phyloP scores from a whole-genome alignment of 2,888 invertebrate species.

The Chrysomela aeneicollis region DNA sequence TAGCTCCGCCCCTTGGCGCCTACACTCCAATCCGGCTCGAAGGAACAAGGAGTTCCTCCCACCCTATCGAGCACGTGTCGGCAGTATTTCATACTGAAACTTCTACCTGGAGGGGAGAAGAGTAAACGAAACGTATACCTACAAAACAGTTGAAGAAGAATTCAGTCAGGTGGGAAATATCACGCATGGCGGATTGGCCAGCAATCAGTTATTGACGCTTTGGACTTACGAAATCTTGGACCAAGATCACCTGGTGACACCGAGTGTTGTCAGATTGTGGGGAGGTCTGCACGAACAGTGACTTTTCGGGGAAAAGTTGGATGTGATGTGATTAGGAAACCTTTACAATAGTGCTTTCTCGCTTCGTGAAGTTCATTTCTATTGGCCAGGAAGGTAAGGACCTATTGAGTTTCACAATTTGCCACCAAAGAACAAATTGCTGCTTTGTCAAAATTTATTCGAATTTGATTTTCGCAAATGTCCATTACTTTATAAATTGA shows the following conservation, averaged over 20 bases:
- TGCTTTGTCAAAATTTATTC: too few relatives aligned
- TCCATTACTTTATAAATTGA: too few relatives aligned
- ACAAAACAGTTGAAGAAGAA: slow-evolving; percentile 47
- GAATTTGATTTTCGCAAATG: too few relatives aligned
- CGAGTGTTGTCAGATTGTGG: slow-evolving; percentile 18
- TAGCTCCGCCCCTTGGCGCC: slow-evolving; percentile 28
- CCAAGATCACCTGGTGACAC: neutral
- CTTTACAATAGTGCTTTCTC: neutral
- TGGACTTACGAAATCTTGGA: slow-evolving; percentile 20
- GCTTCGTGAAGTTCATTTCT: neutral
- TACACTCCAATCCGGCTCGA: slow-evolving; percentile 33
- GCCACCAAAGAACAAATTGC: too few relatives aligned
- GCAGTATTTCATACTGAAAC: slow-evolving; percentile 36
- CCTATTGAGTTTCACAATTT: too few relatives aligned
- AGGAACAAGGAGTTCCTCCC: slow-evolving; percentile 26
- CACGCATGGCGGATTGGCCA: slow-evolving; percentile 35
- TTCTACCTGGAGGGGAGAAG: slow-evolving; percentile 44
- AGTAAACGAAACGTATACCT: slow-evolving; percentile 49
- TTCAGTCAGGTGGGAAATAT: slow-evolving; percentile 54
- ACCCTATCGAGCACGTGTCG: slow-evolving; percentile 48
- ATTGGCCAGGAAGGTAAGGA: too few relatives aligned
- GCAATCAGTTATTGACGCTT: slow-evolving; percentile 23
- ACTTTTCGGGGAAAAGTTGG: neutral
- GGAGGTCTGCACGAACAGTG: slow-evolving; percentile 5
- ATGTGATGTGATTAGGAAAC: neutral